Conservation (phyloP, 1,140 invertebrate genomes). For the Drosophila leontia region DNA sequence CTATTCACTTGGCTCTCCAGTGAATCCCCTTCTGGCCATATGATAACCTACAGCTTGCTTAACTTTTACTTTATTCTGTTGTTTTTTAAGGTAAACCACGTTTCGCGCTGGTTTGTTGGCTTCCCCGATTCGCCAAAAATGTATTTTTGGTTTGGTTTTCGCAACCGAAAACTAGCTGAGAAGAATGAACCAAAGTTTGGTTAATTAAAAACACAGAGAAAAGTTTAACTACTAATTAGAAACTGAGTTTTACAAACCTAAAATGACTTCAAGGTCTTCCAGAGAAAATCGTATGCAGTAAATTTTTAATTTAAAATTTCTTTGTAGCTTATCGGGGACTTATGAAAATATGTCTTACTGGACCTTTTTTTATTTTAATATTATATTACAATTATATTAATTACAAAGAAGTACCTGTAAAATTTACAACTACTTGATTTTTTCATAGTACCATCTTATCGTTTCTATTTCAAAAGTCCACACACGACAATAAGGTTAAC, state of each 20-base stretch:
- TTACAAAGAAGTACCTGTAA: neutral
- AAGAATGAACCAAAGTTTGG: slow-evolving; percentile 22
- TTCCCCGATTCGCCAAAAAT: slow-evolving; percentile 63
- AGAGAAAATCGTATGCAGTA: no score
- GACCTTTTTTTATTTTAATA: no score
- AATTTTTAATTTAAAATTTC: neutral
- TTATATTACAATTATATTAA: neutral
- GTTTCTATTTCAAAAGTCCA: slow-evolving; percentile 8
- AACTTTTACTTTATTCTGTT: slow-evolving; percentile 13
- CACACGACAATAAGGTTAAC: slow-evolving; percentile 5
- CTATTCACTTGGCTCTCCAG: neutral
- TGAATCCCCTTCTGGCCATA: slow-evolving; percentile 11
- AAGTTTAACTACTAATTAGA: slow-evolving; percentile 27
- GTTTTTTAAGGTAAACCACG: slow-evolving; percentile 23
- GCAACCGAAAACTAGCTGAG: neutral
- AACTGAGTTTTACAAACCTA: neutral
- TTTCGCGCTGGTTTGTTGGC: slow-evolving; percentile 23
- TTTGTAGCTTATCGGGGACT: neutral
- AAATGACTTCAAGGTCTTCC: neutral
- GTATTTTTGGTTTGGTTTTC: slow-evolving; percentile 36
- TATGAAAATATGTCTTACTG: no score
- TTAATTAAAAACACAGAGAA: slow-evolving; percentile 29
- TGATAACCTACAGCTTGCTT: slow-evolving; percentile 44
- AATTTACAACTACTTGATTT: neutral
- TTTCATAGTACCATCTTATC: neutral